These are phyloP conservation scores for Calyptomena viridis DNA, from an alignment of 2,113 vertebrate genomes.

Conservation along the genomic window DNA sequence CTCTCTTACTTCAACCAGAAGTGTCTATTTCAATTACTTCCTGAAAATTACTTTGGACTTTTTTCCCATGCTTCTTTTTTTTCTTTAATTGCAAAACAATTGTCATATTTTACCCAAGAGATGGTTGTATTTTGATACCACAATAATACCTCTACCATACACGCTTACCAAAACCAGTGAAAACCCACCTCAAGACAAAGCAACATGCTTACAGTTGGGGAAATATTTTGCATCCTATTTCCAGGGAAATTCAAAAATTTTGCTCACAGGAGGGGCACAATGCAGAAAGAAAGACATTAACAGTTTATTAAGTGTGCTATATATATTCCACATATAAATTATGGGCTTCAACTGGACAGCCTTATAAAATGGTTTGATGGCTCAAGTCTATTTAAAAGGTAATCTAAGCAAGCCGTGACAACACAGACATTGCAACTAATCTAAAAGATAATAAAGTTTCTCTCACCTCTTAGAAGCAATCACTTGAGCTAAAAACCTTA, in stretches of 20 bases:
- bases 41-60: not conserved
- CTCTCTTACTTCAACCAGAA: not conserved
- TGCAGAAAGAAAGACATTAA: not conserved
- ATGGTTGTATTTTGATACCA: not conserved
- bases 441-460: not conserved
- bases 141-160: not conserved
- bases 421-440: not conserved
- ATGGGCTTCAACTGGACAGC: not conserved
- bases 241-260: not conserved
- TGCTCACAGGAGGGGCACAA: not conserved
- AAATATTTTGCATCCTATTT: not conserved
- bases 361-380: not conserved
- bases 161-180: not conserved
- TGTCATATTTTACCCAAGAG: not conserved
- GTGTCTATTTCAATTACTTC: not conserved
- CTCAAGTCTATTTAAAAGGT: not conserved
- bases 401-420: not conserved
- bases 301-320: not conserved
- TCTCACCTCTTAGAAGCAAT: not conserved
- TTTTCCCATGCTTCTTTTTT: not conserved
- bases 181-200: not conserved
- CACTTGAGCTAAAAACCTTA: slow-evolving; percentile 14
- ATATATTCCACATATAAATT: not conserved
- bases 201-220: not conserved
- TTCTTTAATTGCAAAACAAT: not conserved